Evolutionary conservation across 2,888 invertebrate species (phyloP).

Genomic region (Hirtodrosophila histrioides): DNA sequence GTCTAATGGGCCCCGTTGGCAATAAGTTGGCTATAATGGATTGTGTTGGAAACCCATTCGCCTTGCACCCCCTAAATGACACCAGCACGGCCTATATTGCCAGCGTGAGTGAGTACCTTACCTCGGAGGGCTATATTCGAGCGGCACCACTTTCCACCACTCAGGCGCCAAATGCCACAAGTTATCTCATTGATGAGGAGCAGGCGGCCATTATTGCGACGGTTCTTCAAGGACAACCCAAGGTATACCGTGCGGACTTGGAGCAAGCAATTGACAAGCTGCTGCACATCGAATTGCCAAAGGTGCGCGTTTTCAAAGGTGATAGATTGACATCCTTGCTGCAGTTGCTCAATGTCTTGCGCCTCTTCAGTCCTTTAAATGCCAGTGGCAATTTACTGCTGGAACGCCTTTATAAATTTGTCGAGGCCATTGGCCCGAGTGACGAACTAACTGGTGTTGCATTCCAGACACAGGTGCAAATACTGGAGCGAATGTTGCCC

Average conservation of each 20-base stretch:
- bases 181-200: conserved; percentile 29
- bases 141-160: conserved; percentile 6
- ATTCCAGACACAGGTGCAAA: conserved; percentile 34
- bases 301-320: conserved; percentile 25
- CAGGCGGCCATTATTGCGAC: conserved; percentile 37
- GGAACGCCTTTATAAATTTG: conserved; percentile 13
- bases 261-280: conserved; percentile 89
- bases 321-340: conserved; percentile 34
- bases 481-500: conserved; percentile 19
- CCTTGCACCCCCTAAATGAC: conserved; percentile 1
- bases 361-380: conserved; percentile 43
- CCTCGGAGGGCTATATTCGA: neutral
- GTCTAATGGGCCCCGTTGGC: neutral
- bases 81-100: conserved; percentile 25
- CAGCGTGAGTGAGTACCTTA: conserved; percentile 26
- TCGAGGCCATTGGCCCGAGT: neutral
- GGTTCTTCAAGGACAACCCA: conserved; percentile 24
- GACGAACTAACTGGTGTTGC: conserved; percentile 39
- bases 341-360: conserved; percentile 36
- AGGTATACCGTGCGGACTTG: conserved; percentile 85
- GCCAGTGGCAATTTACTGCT: conserved; percentile 37
- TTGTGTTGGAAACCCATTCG: neutral
- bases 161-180: neutral
- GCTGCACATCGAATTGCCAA: conserved; percentile 80
- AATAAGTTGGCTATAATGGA: conserved; percentile 30